Evolutionary conservation across 2,888 invertebrate species (phyloP).

Genomic region (Nycteola revayana): DNA sequence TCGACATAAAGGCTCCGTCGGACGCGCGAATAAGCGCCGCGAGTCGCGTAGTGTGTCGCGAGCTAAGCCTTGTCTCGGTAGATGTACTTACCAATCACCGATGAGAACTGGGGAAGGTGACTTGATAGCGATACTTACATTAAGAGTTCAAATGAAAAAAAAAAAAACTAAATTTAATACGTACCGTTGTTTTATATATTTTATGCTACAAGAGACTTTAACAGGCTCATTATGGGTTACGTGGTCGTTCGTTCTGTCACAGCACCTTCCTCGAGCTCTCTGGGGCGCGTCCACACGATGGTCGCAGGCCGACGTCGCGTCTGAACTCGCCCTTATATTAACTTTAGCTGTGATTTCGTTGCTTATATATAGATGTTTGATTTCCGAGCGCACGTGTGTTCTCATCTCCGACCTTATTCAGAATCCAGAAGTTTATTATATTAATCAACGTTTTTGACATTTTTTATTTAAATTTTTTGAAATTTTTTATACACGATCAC

Average conservation of each 20-base stretch:
- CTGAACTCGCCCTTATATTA: constrained; percentile 8
- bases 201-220: background rate
- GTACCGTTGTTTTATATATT: too few relatives aligned
- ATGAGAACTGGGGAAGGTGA: constrained; percentile 6
- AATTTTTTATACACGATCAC: constrained; percentile 39
- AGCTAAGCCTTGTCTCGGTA: constrained; percentile 22
- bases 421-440: constrained; percentile 19
- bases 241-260: background rate
- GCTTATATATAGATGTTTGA: constrained; percentile 11
- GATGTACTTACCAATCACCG: constrained; percentile 19
- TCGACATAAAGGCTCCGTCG: constrained; percentile 2
- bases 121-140: too few relatives aligned
- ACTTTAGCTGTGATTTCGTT: constrained; percentile 36
- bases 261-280: constrained; percentile 5
- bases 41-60: constrained; percentile 15
- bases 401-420: constrained; percentile 35
- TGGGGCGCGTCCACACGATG: background rate
- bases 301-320: background rate
- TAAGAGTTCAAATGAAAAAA: too few relatives aligned
- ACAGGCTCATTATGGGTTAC: background rate
- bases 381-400: constrained; percentile 26
- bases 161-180: too few relatives aligned
- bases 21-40: too few relatives aligned
- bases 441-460: constrained; percentile 39
- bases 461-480: constrained; percentile 47